These are phyloP conservation scores for Cynocephalus volans DNA, from an alignment of 2,113 vertebrate species.

Conservation along the genomic window DNA sequence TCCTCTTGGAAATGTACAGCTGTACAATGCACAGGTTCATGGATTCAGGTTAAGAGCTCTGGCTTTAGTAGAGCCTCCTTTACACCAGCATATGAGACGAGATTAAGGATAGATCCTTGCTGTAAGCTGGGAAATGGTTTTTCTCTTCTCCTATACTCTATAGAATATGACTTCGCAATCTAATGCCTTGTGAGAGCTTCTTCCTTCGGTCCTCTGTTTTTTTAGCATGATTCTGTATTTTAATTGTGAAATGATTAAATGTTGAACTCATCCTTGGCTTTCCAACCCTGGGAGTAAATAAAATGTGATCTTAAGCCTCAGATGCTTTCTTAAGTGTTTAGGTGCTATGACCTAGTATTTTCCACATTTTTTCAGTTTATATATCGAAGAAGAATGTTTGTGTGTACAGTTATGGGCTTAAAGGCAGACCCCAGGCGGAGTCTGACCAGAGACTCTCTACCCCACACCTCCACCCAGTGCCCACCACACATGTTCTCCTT, in stretches of 20 bases:
- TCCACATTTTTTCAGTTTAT: not conserved
- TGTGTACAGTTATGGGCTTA: not conserved
- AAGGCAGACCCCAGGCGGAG: not conserved
- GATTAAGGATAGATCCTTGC: fast-evolving
- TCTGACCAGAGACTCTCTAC: not conserved
- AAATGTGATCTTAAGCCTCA: not conserved
- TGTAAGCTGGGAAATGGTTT: not conserved
- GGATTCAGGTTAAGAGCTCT: not conserved
- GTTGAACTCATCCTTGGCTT: not conserved
- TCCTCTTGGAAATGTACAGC: not conserved
- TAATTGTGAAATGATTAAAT: not conserved
- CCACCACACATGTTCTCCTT: not conserved
- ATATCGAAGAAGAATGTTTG: not conserved
- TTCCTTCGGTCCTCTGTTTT: not conserved
- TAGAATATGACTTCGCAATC: not conserved
- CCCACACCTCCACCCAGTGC: not conserved
- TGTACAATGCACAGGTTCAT: too few relatives aligned
- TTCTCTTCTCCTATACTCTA: not conserved
- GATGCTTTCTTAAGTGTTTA: not conserved
- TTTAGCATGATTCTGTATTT: not conserved
- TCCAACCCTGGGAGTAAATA: not conserved
- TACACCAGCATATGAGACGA: not conserved
- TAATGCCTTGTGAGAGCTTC: not conserved
- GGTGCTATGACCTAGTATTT: not conserved
- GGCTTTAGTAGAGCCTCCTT: not conserved